Percentiles rank a stretch among this genome's conserved stretches.
Evolutionary conservation across 2,797 vertebrate genomes (phyloP).

Genomic region (Meda fulgida): DNA sequence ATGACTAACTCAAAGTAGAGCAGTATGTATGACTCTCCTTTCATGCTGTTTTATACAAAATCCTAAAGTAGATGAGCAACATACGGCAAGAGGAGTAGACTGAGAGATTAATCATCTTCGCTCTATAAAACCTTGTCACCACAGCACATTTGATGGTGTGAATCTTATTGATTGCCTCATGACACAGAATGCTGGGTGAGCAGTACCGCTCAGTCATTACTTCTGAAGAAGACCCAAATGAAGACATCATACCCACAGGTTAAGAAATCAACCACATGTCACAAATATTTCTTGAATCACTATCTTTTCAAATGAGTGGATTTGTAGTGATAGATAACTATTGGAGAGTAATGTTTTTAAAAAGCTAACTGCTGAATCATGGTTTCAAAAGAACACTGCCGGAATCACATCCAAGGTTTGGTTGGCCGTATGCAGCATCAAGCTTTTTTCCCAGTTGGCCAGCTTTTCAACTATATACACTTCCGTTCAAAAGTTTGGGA

Average conservation of each 20-base stretch:
- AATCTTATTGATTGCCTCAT: conserved; percentile 44
- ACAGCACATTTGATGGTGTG: conserved; percentile 27
- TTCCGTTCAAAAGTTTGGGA: too few species aligned
- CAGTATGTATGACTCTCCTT: conserved; percentile 3
- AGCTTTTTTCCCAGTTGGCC: background rate
- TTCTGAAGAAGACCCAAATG: conserved; percentile 9
- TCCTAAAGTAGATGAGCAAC: background rate
- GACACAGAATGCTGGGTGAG: conserved; percentile 31
- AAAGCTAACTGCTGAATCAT: background rate
- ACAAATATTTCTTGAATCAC: background rate
- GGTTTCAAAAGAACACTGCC: background rate
- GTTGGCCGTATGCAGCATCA: background rate
- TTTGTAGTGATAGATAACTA: background rate
- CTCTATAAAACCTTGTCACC: conserved; percentile 24
- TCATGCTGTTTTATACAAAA: conserved; percentile 21
- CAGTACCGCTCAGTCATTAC: conserved; percentile 20
- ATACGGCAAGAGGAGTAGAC: background rate
- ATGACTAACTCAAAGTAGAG: conserved; percentile 16
- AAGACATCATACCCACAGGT: conserved; percentile 9
- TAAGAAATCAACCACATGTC: background rate
- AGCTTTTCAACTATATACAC: too few species aligned
- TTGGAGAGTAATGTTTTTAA: background rate
- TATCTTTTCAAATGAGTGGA: background rate
- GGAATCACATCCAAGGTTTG: background rate
- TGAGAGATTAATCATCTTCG: conserved; percentile 10